These are phyloP conservation scores for Mirza zaza DNA, from an alignment of 2,113 vertebrate genomes.

Conservation along the genomic window DNA sequence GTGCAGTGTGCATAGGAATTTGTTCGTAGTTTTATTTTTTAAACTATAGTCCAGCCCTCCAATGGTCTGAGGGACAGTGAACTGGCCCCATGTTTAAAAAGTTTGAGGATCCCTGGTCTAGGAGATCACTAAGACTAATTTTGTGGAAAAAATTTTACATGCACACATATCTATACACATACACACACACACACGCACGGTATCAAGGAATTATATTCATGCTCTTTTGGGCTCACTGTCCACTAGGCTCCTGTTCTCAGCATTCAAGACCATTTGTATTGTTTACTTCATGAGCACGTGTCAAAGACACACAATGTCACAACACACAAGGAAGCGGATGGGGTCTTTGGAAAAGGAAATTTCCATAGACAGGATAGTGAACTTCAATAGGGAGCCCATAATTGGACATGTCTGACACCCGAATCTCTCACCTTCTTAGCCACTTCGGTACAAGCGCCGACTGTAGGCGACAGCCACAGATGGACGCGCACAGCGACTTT, in stretches of 20 bases:
- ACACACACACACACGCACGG: neutral
- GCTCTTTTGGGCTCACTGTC: neutral
- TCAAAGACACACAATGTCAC: neutral
- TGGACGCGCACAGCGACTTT: no score
- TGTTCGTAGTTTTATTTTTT: no score
- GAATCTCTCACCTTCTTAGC: neutral
- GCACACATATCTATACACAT: no score
- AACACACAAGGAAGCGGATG: neutral
- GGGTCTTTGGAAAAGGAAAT: slow-evolving; percentile 2
- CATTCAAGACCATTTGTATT: neutral
- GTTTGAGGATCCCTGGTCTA: neutral
- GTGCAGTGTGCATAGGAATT: no score
- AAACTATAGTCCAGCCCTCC: no score
- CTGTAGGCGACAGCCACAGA: no score
- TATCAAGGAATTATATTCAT: neutral
- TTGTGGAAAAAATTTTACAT: neutral
- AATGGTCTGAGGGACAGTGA: no score
- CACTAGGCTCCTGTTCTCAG: neutral
- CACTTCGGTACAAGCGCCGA: no score
- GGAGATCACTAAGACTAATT: neutral
- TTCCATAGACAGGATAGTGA: neutral
- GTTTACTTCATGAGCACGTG: neutral
- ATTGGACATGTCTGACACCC: neutral
- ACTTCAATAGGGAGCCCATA: neutral
- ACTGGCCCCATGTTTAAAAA: no score